Conservation (phyloP, 2,797 vertebrate species). For the Enteromius afrohamiltoni region DNA sequence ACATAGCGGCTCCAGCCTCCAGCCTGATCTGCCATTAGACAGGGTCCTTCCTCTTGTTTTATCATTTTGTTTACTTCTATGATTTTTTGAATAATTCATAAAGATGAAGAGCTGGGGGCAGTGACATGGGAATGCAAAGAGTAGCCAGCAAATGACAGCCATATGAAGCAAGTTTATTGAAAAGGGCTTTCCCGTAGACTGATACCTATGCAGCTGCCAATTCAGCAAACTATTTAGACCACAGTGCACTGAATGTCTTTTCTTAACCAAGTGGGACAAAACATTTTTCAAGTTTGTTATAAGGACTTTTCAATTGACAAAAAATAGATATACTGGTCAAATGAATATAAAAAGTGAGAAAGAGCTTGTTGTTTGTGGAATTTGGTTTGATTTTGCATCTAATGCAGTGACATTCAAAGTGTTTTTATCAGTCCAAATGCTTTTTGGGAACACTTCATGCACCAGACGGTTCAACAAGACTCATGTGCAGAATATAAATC, state of each 20-base stretch:
- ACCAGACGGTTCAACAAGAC: not conserved
- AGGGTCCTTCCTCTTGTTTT: conserved; percentile 40
- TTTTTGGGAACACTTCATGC: not conserved
- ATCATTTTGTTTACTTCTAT: conserved; percentile 48
- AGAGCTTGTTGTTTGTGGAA: not conserved
- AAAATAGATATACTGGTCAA: not conserved
- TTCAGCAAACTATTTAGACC: not conserved
- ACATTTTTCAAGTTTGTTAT: not conserved
- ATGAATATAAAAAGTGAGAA: not conserved
- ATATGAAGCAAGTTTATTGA: not conserved
- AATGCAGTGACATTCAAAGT: not conserved
- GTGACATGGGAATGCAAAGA: not conserved
- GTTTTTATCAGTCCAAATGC: not conserved
- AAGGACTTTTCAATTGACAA: not conserved
- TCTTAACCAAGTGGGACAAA: not conserved
- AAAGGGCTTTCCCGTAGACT: not conserved
- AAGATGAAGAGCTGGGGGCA: conserved; percentile 42
- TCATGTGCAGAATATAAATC: not conserved
- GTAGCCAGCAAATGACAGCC: conserved; percentile 9
- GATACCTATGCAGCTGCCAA: not conserved
- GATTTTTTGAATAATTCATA: conserved; percentile 47
- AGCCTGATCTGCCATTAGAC: conserved; percentile 33
- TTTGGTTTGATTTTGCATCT: not conserved
- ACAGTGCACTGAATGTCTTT: not conserved
- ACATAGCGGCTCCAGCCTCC: conserved; percentile 33